These are phyloP conservation scores for Colossoma macropomum DNA, from an alignment of 2,113 vertebrate species.

Conservation along the genomic window DNA sequence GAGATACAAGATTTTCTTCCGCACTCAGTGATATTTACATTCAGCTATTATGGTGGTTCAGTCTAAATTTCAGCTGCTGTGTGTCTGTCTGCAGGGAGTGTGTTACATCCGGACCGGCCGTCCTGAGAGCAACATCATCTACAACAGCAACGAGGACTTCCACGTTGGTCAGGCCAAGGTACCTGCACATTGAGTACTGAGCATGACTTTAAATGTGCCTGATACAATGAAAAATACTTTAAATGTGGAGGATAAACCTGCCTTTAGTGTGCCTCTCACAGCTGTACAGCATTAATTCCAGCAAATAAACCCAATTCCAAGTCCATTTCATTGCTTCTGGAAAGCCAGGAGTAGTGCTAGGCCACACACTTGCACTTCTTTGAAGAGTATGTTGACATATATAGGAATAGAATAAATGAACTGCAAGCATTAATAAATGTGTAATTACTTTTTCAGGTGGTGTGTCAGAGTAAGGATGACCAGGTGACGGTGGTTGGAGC, in stretches of 20 bases:
- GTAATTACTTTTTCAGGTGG: constrained; percentile 76
- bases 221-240: too few species aligned
- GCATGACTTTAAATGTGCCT: too few species aligned
- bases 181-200: not conserved
- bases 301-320: too few species aligned
- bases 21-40: too few species aligned
- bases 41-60: too few species aligned
- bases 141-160: constrained; percentile 92
- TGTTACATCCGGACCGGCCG: constrained; percentile 95
- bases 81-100: constrained; percentile 80
- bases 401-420: not conserved
- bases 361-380: not conserved
- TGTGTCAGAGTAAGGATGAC: constrained; percentile 90
- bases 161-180: constrained; percentile 94
- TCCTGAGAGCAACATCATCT: constrained; percentile 89
- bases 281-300: too few species aligned
- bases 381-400: not conserved
- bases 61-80: not conserved
- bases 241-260: too few species aligned
- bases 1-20: too few species aligned
- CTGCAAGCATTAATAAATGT: not conserved
- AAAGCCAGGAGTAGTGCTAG: too few species aligned
- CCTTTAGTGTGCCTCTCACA: too few species aligned
- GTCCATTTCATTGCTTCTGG: too few species aligned
- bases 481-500: constrained; percentile 92